Base-by-base conservation (phyloP, 2,888 invertebrate genomes). In the Caenorhabditis japonica region DNA sequence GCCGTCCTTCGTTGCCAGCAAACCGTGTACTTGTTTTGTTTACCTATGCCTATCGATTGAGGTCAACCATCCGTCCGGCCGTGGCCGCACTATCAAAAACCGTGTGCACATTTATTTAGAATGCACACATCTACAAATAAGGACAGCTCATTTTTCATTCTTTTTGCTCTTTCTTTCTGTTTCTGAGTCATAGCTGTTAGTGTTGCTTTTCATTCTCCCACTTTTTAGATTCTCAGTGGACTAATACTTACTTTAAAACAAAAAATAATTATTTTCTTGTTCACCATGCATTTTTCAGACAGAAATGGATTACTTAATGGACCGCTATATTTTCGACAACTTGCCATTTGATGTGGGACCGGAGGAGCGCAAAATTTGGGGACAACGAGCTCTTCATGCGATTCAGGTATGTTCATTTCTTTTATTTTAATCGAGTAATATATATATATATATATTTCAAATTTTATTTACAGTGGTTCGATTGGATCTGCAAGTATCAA, bases 401-500 rank as follows among this genome's bases (percentile, higher is more conserved):
- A 80, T 86, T 33, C 76, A 79, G 69, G 86, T 86, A 19, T n/a
- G n/a, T n/a, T n/a, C n/a, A n/a, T 53, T 75, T 60, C 39, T 30
- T 17, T n/a, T 51, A 4, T 5, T n/a, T 17, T 33, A 10, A 23
- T 12, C 47, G 10, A 4, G 12, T 7, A 23, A 44, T 43, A n/a
- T 4, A 30, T 55, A 5, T 36, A 36, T 13, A 4, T n/a, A n/a
- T n/a, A n/a, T n/a, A n/a, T n/a, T n/a, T n/a, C n/a, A n/a, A n/a
- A n/a, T n/a, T n/a, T n/a, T n/a, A n/a, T 46, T 77, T 87, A 68
- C 53, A 86, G 87, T 62, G 74, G 56, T 84, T 83, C 21, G 87
- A 87, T 46, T 87, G 87, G 87, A 51, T 84, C 30, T 87, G 86
- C 75, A 86, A 86, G 58, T 75, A 80, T 30, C 86, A 86, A 61